Percentiles rank a stretch among this genome's conserved stretches.
phyloP scores from a whole-genome alignment of 1,140 invertebrate species.

The Protaetia brevitarsis region DNA sequence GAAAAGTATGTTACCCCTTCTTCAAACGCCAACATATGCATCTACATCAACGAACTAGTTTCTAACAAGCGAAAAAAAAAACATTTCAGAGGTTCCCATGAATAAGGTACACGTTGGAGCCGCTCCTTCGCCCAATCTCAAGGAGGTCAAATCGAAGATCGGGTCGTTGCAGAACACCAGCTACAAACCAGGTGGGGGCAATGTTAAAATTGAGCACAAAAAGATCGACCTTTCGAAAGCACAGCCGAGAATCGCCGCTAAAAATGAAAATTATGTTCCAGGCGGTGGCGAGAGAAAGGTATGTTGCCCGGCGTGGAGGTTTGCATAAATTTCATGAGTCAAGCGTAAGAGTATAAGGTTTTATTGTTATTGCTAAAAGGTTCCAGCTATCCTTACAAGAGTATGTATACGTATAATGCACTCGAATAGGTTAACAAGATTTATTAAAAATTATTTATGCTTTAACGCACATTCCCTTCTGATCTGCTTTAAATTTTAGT shows the following conservation, averaged over 20 bases:
- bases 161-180: slow-evolving; percentile 90
- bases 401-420: neutral
- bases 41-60: neutral
- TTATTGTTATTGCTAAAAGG: neutral
- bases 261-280: slow-evolving; percentile 86
- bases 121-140: slow-evolving; percentile 86
- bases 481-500: no score
- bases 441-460: no score
- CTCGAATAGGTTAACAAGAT: no score
- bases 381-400: neutral
- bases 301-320: slow-evolving; percentile 31
- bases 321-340: neutral
- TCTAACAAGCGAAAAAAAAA: neutral
- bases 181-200: slow-evolving; percentile 88
- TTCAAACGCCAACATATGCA: neutral
- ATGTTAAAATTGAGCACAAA: slow-evolving; percentile 83
- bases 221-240: slow-evolving; percentile 82
- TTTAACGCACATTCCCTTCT: no score
- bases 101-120: slow-evolving; percentile 90
- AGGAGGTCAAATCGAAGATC: slow-evolving; percentile 89
- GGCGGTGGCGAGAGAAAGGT: slow-evolving; percentile 93
- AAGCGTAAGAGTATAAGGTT: no score
- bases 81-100: slow-evolving; percentile 75
- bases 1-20: slow-evolving; percentile 58
- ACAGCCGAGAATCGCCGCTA: slow-evolving; percentile 79